Evolutionary conservation across 2,888 invertebrate species (phyloP).

Genomic region (Saturnia japonica): DNA sequence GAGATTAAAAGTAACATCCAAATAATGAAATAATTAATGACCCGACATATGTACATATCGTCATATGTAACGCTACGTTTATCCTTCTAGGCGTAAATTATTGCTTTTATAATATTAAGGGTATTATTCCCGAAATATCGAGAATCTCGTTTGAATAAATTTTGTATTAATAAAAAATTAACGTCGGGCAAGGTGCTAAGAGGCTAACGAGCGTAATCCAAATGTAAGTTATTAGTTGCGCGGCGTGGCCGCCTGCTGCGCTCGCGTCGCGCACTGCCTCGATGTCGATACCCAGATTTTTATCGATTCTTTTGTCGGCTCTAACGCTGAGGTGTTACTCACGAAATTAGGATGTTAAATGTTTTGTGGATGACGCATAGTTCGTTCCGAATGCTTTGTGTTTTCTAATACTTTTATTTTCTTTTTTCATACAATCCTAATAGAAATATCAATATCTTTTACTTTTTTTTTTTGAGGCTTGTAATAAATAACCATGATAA

Average conservation of each 20-base stretch:
- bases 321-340: constrained; percentile 76
- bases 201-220: constrained; percentile 80
- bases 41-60: constrained; percentile 30
- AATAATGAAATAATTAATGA: constrained; percentile 64
- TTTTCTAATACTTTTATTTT: constrained; percentile 42
- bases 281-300: constrained; percentile 68
- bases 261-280: constrained; percentile 44
- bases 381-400: constrained; percentile 58
- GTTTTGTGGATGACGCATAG: constrained; percentile 77
- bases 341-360: constrained; percentile 79
- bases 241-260: constrained; percentile 67
- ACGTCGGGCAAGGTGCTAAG: constrained; percentile 77
- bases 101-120: constrained; percentile 68
- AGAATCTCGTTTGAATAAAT: constrained; percentile 73
- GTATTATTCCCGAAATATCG: constrained; percentile 73
- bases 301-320: constrained; percentile 79
- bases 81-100: constrained; percentile 72
- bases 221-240: constrained; percentile 77
- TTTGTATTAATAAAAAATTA: constrained; percentile 76
- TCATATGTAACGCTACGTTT: constrained; percentile 50
- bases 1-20: constrained; percentile 53
- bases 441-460: constrained; percentile 70
- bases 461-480: constrained; percentile 40
- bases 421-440: constrained; percentile 49
- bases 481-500: constrained; percentile 55